phyloP scores from a whole-genome alignment of 2,113 vertebrate species.

The Pteronura brasiliensis region DNA sequence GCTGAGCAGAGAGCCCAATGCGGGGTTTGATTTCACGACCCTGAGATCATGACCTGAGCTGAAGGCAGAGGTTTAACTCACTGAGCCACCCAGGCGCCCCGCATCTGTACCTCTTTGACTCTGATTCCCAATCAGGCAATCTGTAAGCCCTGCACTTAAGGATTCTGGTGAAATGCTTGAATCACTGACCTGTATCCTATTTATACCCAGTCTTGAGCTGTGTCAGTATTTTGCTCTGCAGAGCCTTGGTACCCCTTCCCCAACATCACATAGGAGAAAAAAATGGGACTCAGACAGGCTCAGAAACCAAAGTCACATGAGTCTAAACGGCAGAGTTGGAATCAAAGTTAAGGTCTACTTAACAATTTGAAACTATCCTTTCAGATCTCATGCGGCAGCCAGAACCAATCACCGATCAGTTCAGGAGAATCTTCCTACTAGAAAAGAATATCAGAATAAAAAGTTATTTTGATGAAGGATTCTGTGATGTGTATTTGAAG shows the following conservation, averaged over 20 bases:
- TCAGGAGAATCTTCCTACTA: background rate
- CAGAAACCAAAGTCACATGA: background rate
- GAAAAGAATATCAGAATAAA: background rate
- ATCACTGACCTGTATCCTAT: background rate
- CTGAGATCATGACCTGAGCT: no score
- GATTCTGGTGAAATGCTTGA: background rate
- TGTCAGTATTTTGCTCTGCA: no score
- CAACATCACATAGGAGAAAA: background rate
- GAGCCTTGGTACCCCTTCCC: background rate
- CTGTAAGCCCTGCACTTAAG: background rate
- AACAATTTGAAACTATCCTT: background rate
- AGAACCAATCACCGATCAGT: background rate
- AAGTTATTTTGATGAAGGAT: background rate
- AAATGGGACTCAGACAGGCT: background rate
- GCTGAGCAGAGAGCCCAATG: no score
- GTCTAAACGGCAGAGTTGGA: background rate
- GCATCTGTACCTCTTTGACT: background rate
- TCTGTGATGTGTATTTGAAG: background rate
- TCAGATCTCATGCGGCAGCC: background rate
- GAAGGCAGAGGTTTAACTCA: no score
- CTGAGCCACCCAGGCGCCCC: no score
- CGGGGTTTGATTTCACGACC: no score
- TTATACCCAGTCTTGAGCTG: background rate
- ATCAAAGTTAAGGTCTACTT: background rate
- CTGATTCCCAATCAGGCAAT: background rate